These are phyloP conservation scores for Aegithalos caudatus DNA, from an alignment of 2,113 vertebrate species.

Conservation along the genomic window DNA sequence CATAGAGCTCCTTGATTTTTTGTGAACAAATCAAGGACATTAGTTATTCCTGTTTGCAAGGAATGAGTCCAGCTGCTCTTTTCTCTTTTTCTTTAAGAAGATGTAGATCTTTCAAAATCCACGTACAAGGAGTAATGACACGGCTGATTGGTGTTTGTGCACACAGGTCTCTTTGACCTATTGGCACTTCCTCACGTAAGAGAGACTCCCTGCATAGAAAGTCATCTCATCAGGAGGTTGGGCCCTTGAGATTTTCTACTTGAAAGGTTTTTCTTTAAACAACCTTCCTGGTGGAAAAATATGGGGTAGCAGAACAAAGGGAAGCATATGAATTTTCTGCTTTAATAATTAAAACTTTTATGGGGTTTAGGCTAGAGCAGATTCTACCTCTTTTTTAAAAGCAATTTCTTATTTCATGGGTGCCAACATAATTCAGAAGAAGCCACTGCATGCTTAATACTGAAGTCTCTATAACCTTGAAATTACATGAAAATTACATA, in stretches of 20 bases:
- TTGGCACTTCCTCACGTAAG: background rate
- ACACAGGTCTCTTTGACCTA: slow-evolving; percentile 41
- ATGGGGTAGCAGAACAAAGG: background rate
- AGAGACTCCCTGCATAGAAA: slow-evolving; percentile 28
- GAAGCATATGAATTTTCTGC: background rate
- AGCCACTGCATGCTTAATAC: background rate
- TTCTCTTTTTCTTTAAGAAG: background rate
- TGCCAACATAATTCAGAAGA: background rate
- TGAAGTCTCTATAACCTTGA: background rate
- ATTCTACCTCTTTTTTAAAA: background rate
- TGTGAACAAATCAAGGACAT: background rate
- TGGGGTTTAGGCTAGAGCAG: background rate
- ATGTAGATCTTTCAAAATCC: background rate
- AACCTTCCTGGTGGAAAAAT: background rate
- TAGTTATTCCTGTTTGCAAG: background rate
- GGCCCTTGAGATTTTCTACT: background rate
- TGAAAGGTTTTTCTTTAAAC: background rate
- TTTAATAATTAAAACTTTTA: background rate
- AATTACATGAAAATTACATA: background rate
- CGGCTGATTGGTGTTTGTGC: background rate
- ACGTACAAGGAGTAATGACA: background rate
- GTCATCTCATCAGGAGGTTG: background rate
- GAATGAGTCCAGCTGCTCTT: background rate
- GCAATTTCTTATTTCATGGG: background rate
- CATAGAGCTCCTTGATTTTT: background rate